A percentile compares a stretch with the other conserved stretches of the same genome.
Evolutionary conservation across 2,888 invertebrate genomes (phyloP).

Genomic region (Ceraclea dissimilis): DNA sequence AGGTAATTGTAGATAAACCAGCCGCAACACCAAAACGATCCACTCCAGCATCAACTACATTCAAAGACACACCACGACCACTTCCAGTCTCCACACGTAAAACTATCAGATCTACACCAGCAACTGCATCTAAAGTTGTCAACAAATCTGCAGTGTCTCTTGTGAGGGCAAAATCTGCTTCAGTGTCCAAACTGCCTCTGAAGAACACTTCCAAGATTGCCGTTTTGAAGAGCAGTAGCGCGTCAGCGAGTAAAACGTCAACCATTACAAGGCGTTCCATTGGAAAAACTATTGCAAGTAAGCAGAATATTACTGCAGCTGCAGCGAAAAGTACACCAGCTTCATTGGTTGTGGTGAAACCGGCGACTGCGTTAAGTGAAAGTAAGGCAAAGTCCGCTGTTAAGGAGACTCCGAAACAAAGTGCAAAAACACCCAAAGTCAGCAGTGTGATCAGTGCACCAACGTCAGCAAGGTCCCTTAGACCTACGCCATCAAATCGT

Average conservation of each 20-base stretch:
- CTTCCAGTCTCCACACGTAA: not conserved
- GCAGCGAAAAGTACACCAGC: slow-evolving; percentile 10
- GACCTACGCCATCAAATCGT: not conserved
- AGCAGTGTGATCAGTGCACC: not conserved
- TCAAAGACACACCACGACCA: not conserved
- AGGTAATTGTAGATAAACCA: not conserved
- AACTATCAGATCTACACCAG: not conserved
- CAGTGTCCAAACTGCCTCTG: not conserved
- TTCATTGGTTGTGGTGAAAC: slow-evolving; percentile 3
- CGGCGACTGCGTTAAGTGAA: not conserved
- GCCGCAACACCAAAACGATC: not conserved
- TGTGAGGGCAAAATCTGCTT: not conserved
- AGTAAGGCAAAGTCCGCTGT: not conserved
- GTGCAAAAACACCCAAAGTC: not conserved
- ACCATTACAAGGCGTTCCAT: not conserved
- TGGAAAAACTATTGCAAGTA: not conserved
- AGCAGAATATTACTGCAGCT: not conserved
- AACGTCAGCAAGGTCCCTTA: not conserved
- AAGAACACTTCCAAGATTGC: not conserved
- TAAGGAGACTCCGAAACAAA: slow-evolving; percentile 10
- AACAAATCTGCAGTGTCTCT: not conserved
- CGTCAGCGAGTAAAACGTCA: not conserved
- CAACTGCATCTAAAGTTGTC: not conserved
- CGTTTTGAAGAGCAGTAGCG: not conserved
- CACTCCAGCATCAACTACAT: not conserved